Conservation (phyloP, 2,113 vertebrate genomes). For the Vulpes ferrilata region DNA sequence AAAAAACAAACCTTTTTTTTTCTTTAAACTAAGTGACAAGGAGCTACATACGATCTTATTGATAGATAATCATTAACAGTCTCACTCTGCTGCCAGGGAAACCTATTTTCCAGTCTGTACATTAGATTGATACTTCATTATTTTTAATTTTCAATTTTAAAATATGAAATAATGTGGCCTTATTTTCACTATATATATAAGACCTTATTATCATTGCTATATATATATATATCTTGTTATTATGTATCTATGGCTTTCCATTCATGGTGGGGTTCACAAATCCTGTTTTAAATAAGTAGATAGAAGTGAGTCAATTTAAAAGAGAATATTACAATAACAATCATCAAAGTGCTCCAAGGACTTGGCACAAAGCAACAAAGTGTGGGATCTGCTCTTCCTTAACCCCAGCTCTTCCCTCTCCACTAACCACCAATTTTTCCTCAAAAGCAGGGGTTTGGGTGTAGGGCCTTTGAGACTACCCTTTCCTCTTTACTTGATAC, state of each 20-base stretch:
- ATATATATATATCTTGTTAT: neutral
- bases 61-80: neutral
- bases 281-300: constrained; percentile 20
- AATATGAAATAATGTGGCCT: neutral
- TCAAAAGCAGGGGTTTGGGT: neutral
- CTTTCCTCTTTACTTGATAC: neutral
- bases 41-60: neutral
- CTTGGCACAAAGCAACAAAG: neutral
- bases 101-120: neutral
- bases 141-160: constrained; percentile 2
- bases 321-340: neutral
- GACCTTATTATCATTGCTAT: neutral
- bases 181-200: neutral
- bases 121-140: neutral
- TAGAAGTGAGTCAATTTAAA: neutral
- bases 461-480: neutral
- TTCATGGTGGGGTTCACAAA: neutral
- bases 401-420: neutral
- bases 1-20: constrained; percentile 8
- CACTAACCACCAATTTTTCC: neutral
- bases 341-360: neutral
- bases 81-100: neutral
- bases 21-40: constrained; percentile 40
- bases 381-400: neutral
- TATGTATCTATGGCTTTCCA: neutral